Base-by-base conservation (phyloP, 2,797 vertebrate genomes). In the Sciaenops ocellatus region DNA sequence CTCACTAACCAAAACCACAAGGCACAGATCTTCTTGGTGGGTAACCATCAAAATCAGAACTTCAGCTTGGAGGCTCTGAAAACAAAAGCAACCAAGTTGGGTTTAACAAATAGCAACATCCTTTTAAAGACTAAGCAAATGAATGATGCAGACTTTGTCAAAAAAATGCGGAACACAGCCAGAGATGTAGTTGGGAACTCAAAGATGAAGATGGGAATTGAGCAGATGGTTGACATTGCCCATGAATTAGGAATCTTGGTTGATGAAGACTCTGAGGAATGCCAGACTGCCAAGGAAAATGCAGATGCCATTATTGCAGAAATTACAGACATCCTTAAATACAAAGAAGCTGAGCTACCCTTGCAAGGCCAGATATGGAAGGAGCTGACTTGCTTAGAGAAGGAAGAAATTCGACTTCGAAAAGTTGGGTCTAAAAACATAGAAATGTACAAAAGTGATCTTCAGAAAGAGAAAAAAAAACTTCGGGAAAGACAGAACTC, bases 301-400 rank as follows among this genome's bases (percentile, higher is more conserved):
- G 94, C 93, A 47, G 70, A 93, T 47, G 75, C 24, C 1, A 94
- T 96, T 10, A 94, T 88, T 22, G 7, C 26, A 65, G 48, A 80
- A 8, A 93, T 96, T 51, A 1, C 76, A 34, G 80, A 94, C 34
- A 83, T 13, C 13, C 6, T 34, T 1, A 0, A 71, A 2, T 91
- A 93, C 83, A 95, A 95, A 60, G 66, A 90, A 20, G n/a, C 73
- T 0, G 88, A 94, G 28, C 88, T 97, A n/a, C 85, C 92, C 0
- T 80, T 95, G 22, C 96, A 97, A 77, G 96, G 95, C 0, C 64
- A 93, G 17, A 82, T 92, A 1, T 95, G 95, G 93, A 94, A 93
- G 51, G 87, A 94, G 13, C 20, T 94, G 4, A 93, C 94, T 3
- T 71, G 80, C 15, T 76, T 93, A 3, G 96, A 96, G 50, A 96